Percentiles rank a stretch among this genome's conserved stretches.
Conservation (phyloP, 92 coral and sea anemone species). For the Muricea muricata region DNA sequence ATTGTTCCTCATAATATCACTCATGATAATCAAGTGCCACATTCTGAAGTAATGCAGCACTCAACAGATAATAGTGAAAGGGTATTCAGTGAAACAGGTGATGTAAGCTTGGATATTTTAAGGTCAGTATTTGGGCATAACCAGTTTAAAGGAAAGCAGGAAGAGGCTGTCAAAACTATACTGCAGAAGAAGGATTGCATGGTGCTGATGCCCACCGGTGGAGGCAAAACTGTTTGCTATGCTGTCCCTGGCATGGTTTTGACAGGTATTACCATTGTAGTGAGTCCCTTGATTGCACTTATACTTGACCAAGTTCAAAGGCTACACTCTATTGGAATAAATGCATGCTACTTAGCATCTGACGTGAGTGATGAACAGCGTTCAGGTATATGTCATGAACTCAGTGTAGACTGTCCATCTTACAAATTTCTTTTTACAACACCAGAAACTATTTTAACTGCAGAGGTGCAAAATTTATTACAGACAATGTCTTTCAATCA, state of each 20-base stretch:
- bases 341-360: constrained; percentile 7
- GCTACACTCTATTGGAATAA: not conserved
- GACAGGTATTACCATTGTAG: constrained; percentile 1
- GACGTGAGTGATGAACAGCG: constrained; percentile 15
- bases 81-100: constrained; percentile 11
- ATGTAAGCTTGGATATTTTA: constrained; percentile 8
- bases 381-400: constrained; percentile 5
- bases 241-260: constrained; percentile 5
- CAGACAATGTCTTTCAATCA: not conserved
- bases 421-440: constrained; percentile 17
- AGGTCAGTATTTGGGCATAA: not conserved
- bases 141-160: constrained; percentile 16
- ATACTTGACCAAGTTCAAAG: not conserved
- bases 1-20: too few relatives aligned
- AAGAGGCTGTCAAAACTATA: constrained; percentile 6
- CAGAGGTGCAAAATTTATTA: not conserved
- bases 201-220: constrained; percentile 22
- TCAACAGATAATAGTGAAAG: too few relatives aligned
- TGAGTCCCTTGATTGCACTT: not conserved
- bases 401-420: not conserved
- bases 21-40: too few relatives aligned
- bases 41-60: too few relatives aligned
- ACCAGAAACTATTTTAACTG: not conserved
- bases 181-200: constrained; percentile 13
- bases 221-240: not conserved